Base-by-base conservation (phyloP, 2,888 invertebrate genomes). In the Oscheius sp. region DNA sequence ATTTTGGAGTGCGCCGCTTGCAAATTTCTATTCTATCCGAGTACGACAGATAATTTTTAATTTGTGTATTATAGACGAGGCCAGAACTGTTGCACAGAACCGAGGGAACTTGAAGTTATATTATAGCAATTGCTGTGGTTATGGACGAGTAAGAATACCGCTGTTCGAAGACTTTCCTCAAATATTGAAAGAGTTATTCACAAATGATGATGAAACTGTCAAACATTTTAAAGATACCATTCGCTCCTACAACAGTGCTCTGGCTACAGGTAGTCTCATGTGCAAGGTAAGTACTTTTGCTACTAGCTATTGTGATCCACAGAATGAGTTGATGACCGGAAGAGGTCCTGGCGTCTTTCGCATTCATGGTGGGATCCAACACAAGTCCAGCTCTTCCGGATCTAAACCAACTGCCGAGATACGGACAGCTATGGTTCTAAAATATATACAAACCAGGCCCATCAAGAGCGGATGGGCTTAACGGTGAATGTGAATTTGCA, bases 371-470 rank as follows among this genome's bases (percentile, higher is more conserved):
- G 12, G 17, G 17, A 17, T 44, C 17, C 59, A 67, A 26, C 67
- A 67, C 47, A 1, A 9, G 70, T 0, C 54, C 70, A 5, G 49
- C 61, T 9, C 67, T 67, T 20, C 70, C 72, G 3, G 44, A 30
- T 0, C 24, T 28, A 1, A 57, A 57, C 8, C 20, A 47, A 49
- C 32, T 24, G 8, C 67, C 54, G 14, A 14, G 32, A 0, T 67
- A 56, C 24, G 32, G 32, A 26, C 64, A 67, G 36, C 32, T 67
- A 5, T 67, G 30, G 36, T 45, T 72, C 24, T n/a, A n/a, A n/a
- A n/a, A 22, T 73, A 20, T 72, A 73, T 44, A 56, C 68, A 1
- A 33, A 17, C 2, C 36, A 66, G 54, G 72, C 73, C 32, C 44
- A 45, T 20, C 3, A 30, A 32, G 71, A 68, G 30, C 30, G 73